Evolutionary conservation across 2,113 vertebrate genomes (phyloP).

Genomic region (Mustelus asterias): DNA sequence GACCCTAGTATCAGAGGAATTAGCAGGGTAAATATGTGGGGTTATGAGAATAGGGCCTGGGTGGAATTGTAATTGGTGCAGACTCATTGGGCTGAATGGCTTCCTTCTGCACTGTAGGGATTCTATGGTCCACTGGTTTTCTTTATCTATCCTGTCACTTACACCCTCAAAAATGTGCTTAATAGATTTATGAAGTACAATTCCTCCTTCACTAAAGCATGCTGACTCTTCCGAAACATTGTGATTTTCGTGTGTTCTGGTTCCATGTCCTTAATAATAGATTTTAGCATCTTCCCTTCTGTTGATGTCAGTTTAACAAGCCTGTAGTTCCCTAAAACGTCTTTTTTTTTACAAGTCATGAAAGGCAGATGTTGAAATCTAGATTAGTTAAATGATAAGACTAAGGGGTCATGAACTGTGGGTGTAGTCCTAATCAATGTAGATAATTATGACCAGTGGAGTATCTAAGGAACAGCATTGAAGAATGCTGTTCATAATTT

Average conservation of each 20-base stretch:
- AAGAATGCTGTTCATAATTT: neutral
- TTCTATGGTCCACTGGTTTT: neutral
- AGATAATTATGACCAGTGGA: neutral
- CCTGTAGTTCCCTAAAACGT: neutral
- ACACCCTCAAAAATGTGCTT: neutral
- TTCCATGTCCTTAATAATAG: neutral
- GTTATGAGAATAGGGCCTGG: too few relatives aligned
- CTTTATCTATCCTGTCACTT: neutral
- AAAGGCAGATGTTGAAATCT: neutral
- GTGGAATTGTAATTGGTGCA: too few relatives aligned
- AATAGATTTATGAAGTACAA: neutral
- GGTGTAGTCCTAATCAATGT: neutral
- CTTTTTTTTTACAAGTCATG: neutral
- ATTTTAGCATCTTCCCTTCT: neutral
- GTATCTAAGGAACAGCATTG: neutral
- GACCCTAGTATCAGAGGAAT: too few relatives aligned
- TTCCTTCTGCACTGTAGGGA: too few relatives aligned
- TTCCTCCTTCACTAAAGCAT: neutral
- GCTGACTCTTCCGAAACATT: neutral
- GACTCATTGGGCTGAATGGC: too few relatives aligned
- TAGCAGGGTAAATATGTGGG: too few relatives aligned
- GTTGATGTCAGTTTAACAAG: neutral
- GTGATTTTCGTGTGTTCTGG: neutral
- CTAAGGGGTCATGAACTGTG: neutral
- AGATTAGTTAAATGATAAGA: neutral